phyloP scores from a whole-genome alignment of 2,888 invertebrate species.

The Peribatodes rhomboidaria region DNA sequence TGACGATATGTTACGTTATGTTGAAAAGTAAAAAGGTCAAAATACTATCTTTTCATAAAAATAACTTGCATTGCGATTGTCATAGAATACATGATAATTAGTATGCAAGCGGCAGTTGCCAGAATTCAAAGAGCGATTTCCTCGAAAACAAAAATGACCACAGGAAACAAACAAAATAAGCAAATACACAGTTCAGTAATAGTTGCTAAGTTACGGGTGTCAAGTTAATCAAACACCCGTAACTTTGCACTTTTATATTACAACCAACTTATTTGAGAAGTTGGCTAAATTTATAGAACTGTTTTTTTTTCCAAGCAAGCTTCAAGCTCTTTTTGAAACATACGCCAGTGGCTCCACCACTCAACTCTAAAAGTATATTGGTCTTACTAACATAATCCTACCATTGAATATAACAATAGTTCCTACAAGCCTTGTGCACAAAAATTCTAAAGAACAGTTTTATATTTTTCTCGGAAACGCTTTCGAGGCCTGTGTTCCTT shows the following conservation, averaged over 20 bases:
- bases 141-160: slow-evolving; percentile 5
- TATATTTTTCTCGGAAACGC: slow-evolving; percentile 58
- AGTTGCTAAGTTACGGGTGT: slow-evolving; percentile 11
- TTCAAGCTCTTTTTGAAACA: background rate
- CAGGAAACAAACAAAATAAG: slow-evolving; percentile 4
- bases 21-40: too few relatives aligned
- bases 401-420: slow-evolving; percentile 47
- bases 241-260: slow-evolving; percentile 7
- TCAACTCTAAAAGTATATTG: background rate
- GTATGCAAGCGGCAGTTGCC: slow-evolving; percentile 4
- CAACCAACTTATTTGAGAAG: background rate
- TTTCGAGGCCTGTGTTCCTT: slow-evolving; percentile 37
- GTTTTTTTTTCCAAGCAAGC: background rate
- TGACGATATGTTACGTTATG: too few relatives aligned
- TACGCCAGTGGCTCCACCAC: too few relatives aligned
- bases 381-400: slow-evolving; percentile 10
- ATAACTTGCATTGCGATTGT: background rate
- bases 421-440: slow-evolving; percentile 52
- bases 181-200: background rate
- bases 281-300: background rate
- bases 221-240: slow-evolving; percentile 33
- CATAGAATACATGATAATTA: background rate
- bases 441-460: slow-evolving; percentile 68
- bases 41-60: too few relatives aligned
- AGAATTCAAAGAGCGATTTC: slow-evolving; percentile 2